phyloP scores from a whole-genome alignment of 2,797 vertebrate genomes.

The Tapirus indicus region DNA sequence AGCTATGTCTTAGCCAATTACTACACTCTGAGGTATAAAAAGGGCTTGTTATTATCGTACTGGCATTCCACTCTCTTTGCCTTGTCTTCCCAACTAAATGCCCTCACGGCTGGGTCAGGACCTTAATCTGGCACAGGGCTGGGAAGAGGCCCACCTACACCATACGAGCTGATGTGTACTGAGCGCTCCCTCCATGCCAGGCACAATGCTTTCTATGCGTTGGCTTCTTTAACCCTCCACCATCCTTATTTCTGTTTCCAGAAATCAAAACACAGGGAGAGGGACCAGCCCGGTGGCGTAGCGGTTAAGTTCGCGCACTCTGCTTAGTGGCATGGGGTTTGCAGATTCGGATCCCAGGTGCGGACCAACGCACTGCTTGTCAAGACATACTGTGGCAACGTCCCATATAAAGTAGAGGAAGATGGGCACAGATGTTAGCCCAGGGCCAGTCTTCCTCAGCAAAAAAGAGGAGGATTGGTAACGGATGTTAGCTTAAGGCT shows the following conservation, averaged over 20 bases:
- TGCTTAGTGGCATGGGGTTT: too few relatives aligned
- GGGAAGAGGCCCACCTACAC: neutral
- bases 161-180: rapidly evolving
- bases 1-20: neutral
- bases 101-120: neutral
- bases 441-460: too few relatives aligned
- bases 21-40: neutral
- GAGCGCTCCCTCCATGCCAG: neutral
- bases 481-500: too few relatives aligned
- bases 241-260: neutral
- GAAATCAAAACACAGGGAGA: neutral
- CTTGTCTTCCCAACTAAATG: neutral
- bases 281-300: too few relatives aligned
- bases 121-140: neutral
- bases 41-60: neutral
- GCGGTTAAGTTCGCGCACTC: too few relatives aligned
- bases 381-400: too few relatives aligned
- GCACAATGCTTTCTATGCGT: neutral
- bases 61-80: neutral
- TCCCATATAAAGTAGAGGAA: too few relatives aligned
- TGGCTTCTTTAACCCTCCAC: neutral
- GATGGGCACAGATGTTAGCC: too few relatives aligned
- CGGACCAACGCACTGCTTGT: too few relatives aligned
- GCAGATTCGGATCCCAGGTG: too few relatives aligned
- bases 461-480: too few relatives aligned